These are phyloP conservation scores for Halcyon smyrnensis DNA, from an alignment of 2,797 vertebrate species.

Conservation along the genomic window DNA sequence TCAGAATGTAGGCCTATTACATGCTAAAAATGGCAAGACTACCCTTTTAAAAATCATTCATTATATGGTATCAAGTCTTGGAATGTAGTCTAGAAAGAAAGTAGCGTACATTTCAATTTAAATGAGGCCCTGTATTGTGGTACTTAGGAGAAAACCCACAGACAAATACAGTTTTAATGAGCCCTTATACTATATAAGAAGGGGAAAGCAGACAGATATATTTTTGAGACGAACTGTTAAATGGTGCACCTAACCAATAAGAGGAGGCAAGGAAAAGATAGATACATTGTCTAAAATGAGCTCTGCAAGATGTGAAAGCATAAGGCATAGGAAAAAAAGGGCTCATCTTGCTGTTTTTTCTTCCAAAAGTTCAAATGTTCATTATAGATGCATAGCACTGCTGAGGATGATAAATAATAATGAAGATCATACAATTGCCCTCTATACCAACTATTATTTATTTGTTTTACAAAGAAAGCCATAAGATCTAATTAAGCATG, in stretches of 20 bases:
- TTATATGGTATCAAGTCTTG: background rate
- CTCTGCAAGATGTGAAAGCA: background rate
- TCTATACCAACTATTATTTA: background rate
- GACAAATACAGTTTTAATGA: conserved; percentile 56
- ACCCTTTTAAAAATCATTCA: conserved; percentile 23
- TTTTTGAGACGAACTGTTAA: conserved; percentile 28
- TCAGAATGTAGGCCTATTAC: conserved; percentile 37
- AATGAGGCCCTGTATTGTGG: conserved; percentile 33
- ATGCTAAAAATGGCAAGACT: conserved; percentile 39
- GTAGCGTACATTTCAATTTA: conserved; percentile 3
- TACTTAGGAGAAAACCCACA: conserved; percentile 7
- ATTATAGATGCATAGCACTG: background rate
- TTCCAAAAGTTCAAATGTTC: background rate
- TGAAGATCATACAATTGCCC: background rate
- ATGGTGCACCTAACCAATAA: background rate
- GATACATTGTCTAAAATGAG: conserved; percentile 6
- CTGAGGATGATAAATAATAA: background rate
- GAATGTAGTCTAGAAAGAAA: conserved; percentile 9
- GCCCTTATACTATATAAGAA: background rate
- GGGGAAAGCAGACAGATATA: background rate
- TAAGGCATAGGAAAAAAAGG: background rate
- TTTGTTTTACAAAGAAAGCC: background rate
- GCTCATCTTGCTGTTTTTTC: background rate
- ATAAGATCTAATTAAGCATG: background rate
- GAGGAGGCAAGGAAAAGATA: background rate